A percentile compares a stretch with the other conserved stretches of the same genome.
phyloP scores from a whole-genome alignment of 2,113 vertebrate species.

The Lucifuga dentata region DNA sequence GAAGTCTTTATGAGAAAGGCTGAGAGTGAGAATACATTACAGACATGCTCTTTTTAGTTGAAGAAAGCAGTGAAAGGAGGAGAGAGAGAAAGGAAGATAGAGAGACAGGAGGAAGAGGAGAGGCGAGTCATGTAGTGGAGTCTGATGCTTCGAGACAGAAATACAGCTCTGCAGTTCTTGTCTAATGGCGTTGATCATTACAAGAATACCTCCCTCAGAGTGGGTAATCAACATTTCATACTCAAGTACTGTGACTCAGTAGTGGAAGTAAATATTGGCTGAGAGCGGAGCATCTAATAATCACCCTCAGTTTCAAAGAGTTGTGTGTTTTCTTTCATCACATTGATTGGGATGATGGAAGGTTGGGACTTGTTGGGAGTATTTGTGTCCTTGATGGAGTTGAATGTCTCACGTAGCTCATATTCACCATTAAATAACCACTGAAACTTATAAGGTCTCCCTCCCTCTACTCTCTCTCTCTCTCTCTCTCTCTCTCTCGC shows the following conservation, averaged over 20 bases:
- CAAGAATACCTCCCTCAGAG: constrained; percentile 59
- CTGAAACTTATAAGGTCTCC: constrained; percentile 11
- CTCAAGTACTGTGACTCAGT: constrained; percentile 62
- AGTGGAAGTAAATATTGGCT: constrained; percentile 62
- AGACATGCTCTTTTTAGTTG: constrained; percentile 45
- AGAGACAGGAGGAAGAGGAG: background rate
- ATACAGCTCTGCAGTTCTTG: constrained; percentile 52
- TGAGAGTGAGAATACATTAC: constrained; percentile 54
- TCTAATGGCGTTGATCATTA: constrained; percentile 72
- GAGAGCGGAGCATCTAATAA: constrained; percentile 59
- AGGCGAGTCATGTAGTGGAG: background rate
- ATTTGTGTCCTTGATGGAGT: constrained; percentile 40
- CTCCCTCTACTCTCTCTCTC: background rate
- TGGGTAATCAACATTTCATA: constrained; percentile 43
- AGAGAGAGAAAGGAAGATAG: background rate
- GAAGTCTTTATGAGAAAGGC: constrained; percentile 65
- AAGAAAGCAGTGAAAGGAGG: constrained; percentile 37
- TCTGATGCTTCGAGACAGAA: constrained; percentile 49
- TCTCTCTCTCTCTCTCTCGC: background rate
- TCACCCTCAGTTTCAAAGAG: constrained; percentile 19
- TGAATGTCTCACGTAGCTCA: constrained; percentile 7
- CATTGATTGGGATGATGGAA: too few species aligned
- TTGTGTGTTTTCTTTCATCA: too few species aligned
- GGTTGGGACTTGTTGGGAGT: background rate
- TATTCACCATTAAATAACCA: constrained; percentile 15